A percentile compares a stretch with the other conserved stretches of the same genome.
Conservation (phyloP, 2,113 vertebrate genomes). For the Lycocorax pyrrhopterus region DNA sequence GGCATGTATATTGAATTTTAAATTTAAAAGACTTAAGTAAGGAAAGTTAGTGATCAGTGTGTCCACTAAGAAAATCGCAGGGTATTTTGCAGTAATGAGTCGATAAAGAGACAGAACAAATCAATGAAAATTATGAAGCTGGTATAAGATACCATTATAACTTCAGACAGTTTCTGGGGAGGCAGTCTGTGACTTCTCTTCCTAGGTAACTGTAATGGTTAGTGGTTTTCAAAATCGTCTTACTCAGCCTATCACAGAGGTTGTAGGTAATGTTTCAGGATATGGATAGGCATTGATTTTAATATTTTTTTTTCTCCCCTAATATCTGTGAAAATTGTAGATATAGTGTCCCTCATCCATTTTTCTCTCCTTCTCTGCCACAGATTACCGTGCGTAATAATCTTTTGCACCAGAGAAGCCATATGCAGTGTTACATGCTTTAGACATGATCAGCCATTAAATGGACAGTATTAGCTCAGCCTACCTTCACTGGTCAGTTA, state of each 20-base stretch:
- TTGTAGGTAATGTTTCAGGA: background rate
- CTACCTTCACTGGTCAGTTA: background rate
- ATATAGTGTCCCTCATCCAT: background rate
- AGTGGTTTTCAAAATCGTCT: background rate
- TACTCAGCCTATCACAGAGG: background rate
- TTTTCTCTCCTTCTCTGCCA: background rate
- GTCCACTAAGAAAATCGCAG: background rate
- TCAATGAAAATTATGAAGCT: background rate
- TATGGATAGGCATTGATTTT: background rate
- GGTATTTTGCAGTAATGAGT: background rate
- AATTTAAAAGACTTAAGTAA: background rate
- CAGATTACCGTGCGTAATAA: background rate
- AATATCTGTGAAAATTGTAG: background rate
- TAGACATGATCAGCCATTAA: background rate
- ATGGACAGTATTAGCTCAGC: background rate
- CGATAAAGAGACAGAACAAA: background rate
- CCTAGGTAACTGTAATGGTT: background rate
- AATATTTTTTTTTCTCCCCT: background rate
- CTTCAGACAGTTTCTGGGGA: background rate
- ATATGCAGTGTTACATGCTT: background rate
- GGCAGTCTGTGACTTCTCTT: background rate
- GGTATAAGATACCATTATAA: background rate
- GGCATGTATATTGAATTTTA: background rate
- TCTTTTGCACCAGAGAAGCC: background rate
- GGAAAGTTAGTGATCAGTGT: background rate